These are phyloP conservation scores for Luffia ferchaultella DNA, from an alignment of 2,888 invertebrate genomes.

Conservation along the genomic window DNA sequence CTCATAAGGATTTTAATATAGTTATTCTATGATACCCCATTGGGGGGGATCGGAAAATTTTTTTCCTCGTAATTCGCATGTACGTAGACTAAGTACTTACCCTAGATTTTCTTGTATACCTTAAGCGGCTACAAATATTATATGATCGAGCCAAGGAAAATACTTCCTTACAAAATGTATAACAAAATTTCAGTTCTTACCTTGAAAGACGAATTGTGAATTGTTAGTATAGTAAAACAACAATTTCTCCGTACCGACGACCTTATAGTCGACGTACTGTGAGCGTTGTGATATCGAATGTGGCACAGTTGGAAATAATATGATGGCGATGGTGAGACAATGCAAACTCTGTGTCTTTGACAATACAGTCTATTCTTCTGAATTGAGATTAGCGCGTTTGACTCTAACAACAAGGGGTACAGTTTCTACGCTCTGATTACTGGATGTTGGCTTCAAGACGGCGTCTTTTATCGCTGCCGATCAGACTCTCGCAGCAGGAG, in stretches of 20 bases:
- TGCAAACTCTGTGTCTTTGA: background rate
- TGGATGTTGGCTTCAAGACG: slow-evolving; percentile 64
- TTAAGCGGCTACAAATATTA: no score
- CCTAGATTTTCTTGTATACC: no score
- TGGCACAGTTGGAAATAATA: slow-evolving; percentile 1
- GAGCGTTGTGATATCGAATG: slow-evolving; percentile 3
- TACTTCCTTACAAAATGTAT: no score
- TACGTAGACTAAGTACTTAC: no score
- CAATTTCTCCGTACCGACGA: slow-evolving; percentile 32
- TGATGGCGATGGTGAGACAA: background rate
- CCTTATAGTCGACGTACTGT: slow-evolving; percentile 2
- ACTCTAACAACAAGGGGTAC: slow-evolving; percentile 20
- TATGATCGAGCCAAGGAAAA: no score
- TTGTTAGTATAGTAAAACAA: slow-evolving; percentile 29
- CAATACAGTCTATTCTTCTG: slow-evolving; percentile 2
- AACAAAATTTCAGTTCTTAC: no score
- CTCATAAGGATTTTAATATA: no score
- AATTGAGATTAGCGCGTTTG: slow-evolving; percentile 7
- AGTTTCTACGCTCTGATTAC: slow-evolving; percentile 66
- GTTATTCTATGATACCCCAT: no score
- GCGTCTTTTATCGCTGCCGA: slow-evolving; percentile 58
- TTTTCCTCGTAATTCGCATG: no score
- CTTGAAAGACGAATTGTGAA: no score
- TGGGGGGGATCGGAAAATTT: no score
- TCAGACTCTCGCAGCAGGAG: slow-evolving; percentile 41